These are phyloP conservation scores for Lagorchestes hirsutus DNA, from an alignment of 2,797 vertebrate genomes.

Conservation along the genomic window DNA sequence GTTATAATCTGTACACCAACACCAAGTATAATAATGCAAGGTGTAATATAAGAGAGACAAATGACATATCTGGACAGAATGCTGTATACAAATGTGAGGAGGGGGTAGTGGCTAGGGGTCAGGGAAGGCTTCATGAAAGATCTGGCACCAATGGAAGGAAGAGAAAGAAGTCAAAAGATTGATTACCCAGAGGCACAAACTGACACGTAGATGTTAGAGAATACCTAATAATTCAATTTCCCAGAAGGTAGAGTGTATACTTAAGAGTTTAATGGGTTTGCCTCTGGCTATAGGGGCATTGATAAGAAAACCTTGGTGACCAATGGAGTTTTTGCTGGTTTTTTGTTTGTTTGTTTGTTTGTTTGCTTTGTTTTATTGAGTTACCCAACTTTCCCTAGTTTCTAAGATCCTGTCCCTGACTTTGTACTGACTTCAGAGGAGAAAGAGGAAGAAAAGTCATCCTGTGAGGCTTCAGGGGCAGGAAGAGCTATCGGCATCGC, in stretches of 20 bases:
- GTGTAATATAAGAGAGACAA: neutral
- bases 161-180: neutral
- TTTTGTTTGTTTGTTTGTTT: neutral
- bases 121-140: neutral
- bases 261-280: neutral
- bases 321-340: no score
- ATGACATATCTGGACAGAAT: neutral
- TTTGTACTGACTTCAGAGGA: neutral
- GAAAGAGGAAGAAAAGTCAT: neutral
- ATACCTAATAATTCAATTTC: neutral
- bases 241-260: neutral
- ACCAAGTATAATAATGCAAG: neutral
- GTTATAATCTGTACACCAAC: neutral
- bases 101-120: neutral
- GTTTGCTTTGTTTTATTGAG: neutral
- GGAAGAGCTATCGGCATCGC: neutral
- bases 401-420: neutral
- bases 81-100: neutral
- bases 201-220: neutral
- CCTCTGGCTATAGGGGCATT: neutral
- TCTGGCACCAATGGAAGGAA: neutral
- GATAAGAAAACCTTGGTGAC: neutral
- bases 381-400: neutral
- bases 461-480: neutral
- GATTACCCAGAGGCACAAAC: neutral